These are phyloP conservation scores for Apamea sordens DNA, from an alignment of 2,888 invertebrate genomes.

Conservation along the genomic window DNA sequence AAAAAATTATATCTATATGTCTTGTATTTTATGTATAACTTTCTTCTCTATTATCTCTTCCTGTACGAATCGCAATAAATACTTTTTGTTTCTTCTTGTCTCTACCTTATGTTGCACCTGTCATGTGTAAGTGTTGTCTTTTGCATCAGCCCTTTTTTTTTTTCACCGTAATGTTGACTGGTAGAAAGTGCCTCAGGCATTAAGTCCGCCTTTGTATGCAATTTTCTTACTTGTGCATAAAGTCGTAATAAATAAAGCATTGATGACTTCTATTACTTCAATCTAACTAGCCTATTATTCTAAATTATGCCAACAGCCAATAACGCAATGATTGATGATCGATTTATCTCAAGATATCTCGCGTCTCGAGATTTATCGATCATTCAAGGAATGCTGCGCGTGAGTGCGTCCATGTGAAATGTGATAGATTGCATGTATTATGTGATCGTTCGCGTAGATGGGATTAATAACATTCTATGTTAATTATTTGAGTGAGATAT, in stretches of 20 bases:
- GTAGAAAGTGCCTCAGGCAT: no score
- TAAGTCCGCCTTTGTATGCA: no score
- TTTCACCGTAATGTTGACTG: no score
- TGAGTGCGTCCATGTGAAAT: constrained; percentile 54
- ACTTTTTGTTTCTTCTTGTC: no score
- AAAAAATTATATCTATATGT: no score
- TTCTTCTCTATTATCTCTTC: no score
- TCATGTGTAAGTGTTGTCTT: no score
- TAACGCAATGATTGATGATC: constrained; percentile 35
- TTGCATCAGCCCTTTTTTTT: no score
- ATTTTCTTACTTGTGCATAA: no score
- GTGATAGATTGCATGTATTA: constrained; percentile 56
- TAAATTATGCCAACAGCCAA: constrained; percentile 28
- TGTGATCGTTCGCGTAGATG: constrained; percentile 32
- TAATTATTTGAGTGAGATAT: background rate
- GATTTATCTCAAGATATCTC: constrained; percentile 48
- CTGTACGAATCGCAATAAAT: no score
- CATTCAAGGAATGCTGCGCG: constrained; percentile 56
- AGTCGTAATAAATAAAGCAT: background rate
- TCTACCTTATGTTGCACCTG: no score
- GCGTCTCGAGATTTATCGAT: constrained; percentile 50
- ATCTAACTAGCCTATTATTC: background rate
- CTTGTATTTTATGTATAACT: no score
- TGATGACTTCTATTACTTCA: background rate
- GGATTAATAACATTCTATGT: constrained; percentile 20